A percentile compares a stretch with the other conserved stretches of the same genome.
These are phyloP conservation scores for Leptothorax acervorum DNA, from an alignment of 2,888 invertebrate species.

Conservation along the genomic window DNA sequence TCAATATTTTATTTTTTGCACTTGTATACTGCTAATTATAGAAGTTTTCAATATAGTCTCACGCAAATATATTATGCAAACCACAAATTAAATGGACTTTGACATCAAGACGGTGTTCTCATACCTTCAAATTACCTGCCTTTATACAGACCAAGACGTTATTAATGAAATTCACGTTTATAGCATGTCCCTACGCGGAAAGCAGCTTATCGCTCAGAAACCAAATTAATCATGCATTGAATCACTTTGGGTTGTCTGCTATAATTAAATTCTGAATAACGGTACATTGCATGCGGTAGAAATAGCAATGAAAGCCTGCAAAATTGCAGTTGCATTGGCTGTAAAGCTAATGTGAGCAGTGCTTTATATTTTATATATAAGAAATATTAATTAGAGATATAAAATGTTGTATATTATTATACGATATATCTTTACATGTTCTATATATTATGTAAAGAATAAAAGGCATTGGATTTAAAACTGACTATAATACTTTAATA, in stretches of 20 bases:
- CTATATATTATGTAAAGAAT: background rate
- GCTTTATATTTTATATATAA: background rate
- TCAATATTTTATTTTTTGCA: background rate
- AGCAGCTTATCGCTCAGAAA: conserved; percentile 12
- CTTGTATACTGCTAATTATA: background rate
- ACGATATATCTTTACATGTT: background rate
- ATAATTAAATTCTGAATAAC: conserved; percentile 35
- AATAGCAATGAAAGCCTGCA: background rate
- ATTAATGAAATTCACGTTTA: conserved; percentile 26
- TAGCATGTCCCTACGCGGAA: background rate
- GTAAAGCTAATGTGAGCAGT: background rate
- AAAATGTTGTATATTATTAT: background rate
- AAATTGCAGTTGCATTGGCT: background rate
- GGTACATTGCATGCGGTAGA: background rate
- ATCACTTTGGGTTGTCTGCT: background rate
- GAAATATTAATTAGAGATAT: background rate
- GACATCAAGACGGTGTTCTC: background rate
- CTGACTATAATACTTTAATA: background rate
- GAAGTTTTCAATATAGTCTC: background rate
- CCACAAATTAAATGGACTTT: background rate
- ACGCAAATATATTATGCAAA: background rate
- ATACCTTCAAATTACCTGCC: background rate
- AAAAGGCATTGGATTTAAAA: background rate
- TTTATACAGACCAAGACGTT: background rate
- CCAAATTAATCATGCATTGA: conserved; percentile 29